Evolutionary conservation across 2,113 vertebrate species (phyloP).

Genomic region (Athene noctua): DNA sequence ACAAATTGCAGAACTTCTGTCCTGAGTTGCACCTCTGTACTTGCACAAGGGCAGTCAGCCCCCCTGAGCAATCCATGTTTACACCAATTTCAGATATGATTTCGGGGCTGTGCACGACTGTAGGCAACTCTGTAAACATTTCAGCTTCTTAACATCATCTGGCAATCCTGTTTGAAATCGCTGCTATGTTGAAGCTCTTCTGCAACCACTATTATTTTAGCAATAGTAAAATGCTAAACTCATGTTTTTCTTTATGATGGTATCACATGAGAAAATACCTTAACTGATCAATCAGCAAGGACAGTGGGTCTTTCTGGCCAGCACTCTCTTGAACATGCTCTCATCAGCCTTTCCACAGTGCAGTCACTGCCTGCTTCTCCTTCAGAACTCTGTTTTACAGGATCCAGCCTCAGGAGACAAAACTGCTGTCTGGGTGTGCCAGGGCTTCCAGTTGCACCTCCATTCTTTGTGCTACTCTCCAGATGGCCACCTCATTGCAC

Average conservation of each 20-base stretch:
- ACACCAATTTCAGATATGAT: fast-evolving
- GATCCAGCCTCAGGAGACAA: neutral
- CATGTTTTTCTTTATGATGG: neutral
- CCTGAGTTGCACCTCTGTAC: neutral
- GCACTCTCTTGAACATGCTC: neutral
- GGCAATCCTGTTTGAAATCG: neutral
- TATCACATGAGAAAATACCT: neutral
- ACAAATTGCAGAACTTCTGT: neutral
- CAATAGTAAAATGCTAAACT: neutral
- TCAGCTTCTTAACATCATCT: neutral
- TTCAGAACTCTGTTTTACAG: neutral
- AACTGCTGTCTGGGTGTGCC: neutral
- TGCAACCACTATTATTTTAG: neutral
- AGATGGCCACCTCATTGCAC: neutral
- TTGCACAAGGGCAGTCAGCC: neutral
- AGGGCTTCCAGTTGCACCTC: neutral
- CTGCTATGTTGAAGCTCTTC: neutral
- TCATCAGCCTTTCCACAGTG: neutral
- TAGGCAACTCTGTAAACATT: neutral
- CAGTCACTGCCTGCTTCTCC: neutral
- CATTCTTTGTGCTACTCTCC: neutral
- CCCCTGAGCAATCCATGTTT: neutral
- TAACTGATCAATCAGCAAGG: neutral
- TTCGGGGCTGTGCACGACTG: neutral
- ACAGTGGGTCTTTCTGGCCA: neutral